phyloP scores from a whole-genome alignment of 92 coral and sea anemone species.

The Parazoanthus darwini region DNA sequence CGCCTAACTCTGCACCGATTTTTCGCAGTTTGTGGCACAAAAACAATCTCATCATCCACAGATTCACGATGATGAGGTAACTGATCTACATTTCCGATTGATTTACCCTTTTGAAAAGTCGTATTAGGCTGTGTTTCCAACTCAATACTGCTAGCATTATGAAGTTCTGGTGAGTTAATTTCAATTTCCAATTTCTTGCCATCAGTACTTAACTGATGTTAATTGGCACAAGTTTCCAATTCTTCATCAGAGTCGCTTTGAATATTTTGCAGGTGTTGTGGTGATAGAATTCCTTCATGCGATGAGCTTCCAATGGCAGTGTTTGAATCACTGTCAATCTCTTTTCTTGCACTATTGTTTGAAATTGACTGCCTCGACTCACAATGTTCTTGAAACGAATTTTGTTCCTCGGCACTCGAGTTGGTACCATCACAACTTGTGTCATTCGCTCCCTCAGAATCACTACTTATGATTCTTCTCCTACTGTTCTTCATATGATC shows the following conservation, averaged over 20 bases:
- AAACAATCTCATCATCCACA: constrained; percentile 14
- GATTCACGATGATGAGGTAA: not conserved
- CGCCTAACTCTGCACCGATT: not conserved
- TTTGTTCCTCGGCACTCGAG: not conserved
- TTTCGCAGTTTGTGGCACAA: not conserved
- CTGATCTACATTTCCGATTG: not conserved
- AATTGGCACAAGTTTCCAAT: not conserved
- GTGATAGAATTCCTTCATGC: not conserved
- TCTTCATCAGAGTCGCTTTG: not conserved
- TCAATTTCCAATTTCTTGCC: not conserved
- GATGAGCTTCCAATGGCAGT: not conserved
- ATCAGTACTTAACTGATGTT: not conserved
- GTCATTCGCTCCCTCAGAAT: constrained; percentile 1
- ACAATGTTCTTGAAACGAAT: not conserved
- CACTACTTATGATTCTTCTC: constrained; percentile 26
- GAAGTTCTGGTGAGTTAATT: not conserved
- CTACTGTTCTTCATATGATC: not conserved
- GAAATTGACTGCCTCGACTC: not conserved
- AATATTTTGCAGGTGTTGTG: not conserved
- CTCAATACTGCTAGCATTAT: not conserved
- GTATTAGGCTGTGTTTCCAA: not conserved
- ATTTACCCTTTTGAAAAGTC: not conserved
- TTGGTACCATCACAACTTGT: not conserved
- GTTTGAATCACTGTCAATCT: not conserved
- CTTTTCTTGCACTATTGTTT: not conserved